phyloP scores from a whole-genome alignment of 2,888 invertebrate genomes.

The Ernsta delagoae region DNA sequence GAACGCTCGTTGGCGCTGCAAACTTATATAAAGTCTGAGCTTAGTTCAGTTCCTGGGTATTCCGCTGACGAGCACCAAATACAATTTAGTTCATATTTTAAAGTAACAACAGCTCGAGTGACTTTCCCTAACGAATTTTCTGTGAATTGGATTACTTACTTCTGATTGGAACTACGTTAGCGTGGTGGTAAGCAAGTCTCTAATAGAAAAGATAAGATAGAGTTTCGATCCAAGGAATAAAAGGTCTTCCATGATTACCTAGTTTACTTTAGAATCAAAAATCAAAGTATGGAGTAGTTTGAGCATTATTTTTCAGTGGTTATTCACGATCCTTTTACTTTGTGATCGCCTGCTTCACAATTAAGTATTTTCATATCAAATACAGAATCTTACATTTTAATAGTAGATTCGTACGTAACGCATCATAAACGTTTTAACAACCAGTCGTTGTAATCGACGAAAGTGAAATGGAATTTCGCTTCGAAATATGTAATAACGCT shows the following conservation, averaged over 20 bases:
- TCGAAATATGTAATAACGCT: conserved; percentile 12
- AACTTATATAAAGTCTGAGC: conserved; percentile 5
- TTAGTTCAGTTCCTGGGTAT: background rate
- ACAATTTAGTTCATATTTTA: background rate
- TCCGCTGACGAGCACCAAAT: background rate
- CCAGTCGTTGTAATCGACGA: background rate
- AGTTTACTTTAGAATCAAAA: no score
- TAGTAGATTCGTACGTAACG: background rate
- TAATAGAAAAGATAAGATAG: no score
- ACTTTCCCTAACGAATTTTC: no score
- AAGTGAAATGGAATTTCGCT: conserved; percentile 8
- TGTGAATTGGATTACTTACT: background rate
- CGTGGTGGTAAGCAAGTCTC: background rate
- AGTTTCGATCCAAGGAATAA: no score
- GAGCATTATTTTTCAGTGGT: no score
- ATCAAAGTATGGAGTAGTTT: no score
- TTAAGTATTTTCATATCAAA: no score
- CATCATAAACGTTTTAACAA: conserved; percentile 5
- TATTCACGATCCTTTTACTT: no score
- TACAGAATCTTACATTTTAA: no score
- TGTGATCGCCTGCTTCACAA: no score
- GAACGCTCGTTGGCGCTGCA: conserved; percentile 8
- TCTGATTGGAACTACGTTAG: background rate
- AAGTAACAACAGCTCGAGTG: background rate
- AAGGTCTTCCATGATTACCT: no score